Evolutionary conservation across 2,888 invertebrate genomes (phyloP).

Genomic region (Zygogramma bicolorata): DNA sequence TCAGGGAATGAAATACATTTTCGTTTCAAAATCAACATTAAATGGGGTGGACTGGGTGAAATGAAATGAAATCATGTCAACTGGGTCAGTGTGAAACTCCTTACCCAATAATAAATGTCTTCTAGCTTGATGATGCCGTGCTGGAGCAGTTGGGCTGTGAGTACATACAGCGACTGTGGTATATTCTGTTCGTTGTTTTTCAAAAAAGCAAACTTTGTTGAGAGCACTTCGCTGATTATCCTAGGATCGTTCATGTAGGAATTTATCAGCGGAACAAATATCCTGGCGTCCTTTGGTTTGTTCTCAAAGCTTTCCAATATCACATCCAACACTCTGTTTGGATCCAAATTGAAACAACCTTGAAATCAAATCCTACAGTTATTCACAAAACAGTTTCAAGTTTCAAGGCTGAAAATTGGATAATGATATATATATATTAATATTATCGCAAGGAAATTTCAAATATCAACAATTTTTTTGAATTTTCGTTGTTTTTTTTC

Average conservation of each 20-base stretch:
- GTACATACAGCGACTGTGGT: constrained; percentile 87
- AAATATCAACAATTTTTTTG: not conserved
- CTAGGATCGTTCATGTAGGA: constrained; percentile 90
- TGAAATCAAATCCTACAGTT: constrained; percentile 55
- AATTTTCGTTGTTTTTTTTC: not conserved
- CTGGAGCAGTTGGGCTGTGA: constrained; percentile 91
- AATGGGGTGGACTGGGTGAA: too few species aligned
- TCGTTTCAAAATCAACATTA: too few species aligned
- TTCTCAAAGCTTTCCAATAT: constrained; percentile 97
- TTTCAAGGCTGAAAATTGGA: too few species aligned
- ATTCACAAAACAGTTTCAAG: too few species aligned
- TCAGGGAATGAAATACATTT: too few species aligned
- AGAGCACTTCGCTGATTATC: constrained; percentile 93
- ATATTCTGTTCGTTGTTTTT: constrained; percentile 77
- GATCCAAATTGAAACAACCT: constrained; percentile 99
- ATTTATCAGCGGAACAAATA: constrained; percentile 89
- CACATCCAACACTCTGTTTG: constrained; percentile 95
- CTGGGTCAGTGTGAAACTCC: constrained; percentile 51
- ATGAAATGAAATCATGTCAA: too few species aligned
- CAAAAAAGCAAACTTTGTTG: constrained; percentile 86
- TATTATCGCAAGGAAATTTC: not conserved
- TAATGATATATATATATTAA: too few species aligned
- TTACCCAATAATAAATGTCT: constrained; percentile 92
- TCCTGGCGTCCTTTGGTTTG: constrained; percentile 79
- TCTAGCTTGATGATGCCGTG: constrained; percentile 87